A percentile compares a stretch with the other conserved stretches of the same genome.
Conservation (phyloP, 2,888 invertebrate species). For the Megastigmus dorsalis region DNA sequence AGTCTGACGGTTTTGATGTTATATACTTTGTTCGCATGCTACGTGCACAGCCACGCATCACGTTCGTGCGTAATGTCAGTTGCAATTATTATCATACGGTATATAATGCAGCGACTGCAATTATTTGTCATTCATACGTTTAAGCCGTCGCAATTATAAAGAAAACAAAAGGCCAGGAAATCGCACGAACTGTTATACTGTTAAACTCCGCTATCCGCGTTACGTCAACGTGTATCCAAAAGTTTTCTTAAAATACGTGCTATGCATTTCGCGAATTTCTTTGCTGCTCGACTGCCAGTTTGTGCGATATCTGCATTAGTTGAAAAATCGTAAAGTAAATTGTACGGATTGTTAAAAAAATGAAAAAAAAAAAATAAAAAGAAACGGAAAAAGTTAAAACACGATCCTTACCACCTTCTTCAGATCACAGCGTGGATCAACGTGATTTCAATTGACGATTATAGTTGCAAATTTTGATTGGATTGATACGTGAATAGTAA, state of each 20-base stretch:
- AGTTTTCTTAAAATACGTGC: no score
- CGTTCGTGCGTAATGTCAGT: slow-evolving; percentile 27
- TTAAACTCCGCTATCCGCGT: no score
- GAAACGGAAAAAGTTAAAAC: slow-evolving; percentile 58
- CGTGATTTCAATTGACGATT: slow-evolving; percentile 63
- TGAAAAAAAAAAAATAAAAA: slow-evolving; percentile 31
- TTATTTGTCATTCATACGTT: slow-evolving; percentile 36
- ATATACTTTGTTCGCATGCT: not conserved
- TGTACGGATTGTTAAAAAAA: slow-evolving; percentile 37
- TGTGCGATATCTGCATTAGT: slow-evolving; percentile 42
- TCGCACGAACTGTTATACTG: slow-evolving; percentile 42
- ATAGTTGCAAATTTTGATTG: slow-evolving; percentile 65
- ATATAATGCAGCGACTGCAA: not conserved
- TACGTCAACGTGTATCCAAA: no score
- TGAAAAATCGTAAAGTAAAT: slow-evolving; percentile 38
- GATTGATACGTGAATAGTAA: slow-evolving; percentile 65
- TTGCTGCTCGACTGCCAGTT: slow-evolving; percentile 15
- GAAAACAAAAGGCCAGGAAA: slow-evolving; percentile 11
- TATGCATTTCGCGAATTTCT: not conserved
- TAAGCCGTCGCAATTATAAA: slow-evolving; percentile 26
- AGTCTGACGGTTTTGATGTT: not conserved
- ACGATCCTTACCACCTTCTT: slow-evolving; percentile 68
- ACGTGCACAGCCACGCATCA: slow-evolving; percentile 19
- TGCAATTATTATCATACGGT: slow-evolving; percentile 12
- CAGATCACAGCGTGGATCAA: slow-evolving; percentile 67